Percentiles rank a stretch among this genome's conserved stretches.
phyloP scores from a whole-genome alignment of 2,888 invertebrate species.

The Bembecia ichneumoniformis region DNA sequence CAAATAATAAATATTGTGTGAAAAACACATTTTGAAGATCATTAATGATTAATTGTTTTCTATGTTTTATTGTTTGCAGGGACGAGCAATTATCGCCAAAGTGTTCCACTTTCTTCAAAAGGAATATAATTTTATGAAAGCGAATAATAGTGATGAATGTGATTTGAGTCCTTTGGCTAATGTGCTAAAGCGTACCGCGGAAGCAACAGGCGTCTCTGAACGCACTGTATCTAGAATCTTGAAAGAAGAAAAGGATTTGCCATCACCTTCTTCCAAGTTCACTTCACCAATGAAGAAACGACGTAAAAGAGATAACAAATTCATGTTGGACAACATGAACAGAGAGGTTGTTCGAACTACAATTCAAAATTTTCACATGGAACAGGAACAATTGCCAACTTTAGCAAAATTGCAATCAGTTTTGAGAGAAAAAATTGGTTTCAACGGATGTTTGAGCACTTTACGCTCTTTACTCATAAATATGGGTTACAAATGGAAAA shows the following conservation, averaged over 20 bases:
- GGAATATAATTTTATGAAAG: conserved; percentile 3
- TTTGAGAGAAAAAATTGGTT: conserved; percentile 4
- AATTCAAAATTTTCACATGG: conserved; percentile 3
- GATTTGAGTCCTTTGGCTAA: conserved; percentile 4
- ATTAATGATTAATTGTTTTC: neutral
- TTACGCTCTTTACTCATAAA: neutral
- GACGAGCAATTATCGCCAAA: conserved; percentile 1
- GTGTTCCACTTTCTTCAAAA: conserved; percentile 1
- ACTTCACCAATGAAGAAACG: conserved; percentile 8
- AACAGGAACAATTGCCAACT: conserved; percentile 4
- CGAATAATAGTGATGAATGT: neutral
- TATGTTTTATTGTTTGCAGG: neutral
- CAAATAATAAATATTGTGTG: neutral
- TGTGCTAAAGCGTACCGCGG: conserved; percentile 2
- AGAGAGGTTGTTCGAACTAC: conserved; percentile 2
- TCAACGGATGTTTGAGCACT: no score
- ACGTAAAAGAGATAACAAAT: conserved; percentile 1
- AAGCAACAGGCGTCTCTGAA: conserved; percentile 1
- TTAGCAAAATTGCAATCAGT: conserved; percentile 2
- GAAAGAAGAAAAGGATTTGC: conserved; percentile 3
- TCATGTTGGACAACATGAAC: conserved; percentile 1
- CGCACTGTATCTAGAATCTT: neutral
- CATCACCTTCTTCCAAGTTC: conserved; percentile 6
- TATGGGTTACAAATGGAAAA: conserved; percentile 2
- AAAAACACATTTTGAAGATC: neutral